These are phyloP conservation scores for Hylomyscus alleni DNA, from an alignment of 2,797 vertebrate genomes.

Conservation along the genomic window DNA sequence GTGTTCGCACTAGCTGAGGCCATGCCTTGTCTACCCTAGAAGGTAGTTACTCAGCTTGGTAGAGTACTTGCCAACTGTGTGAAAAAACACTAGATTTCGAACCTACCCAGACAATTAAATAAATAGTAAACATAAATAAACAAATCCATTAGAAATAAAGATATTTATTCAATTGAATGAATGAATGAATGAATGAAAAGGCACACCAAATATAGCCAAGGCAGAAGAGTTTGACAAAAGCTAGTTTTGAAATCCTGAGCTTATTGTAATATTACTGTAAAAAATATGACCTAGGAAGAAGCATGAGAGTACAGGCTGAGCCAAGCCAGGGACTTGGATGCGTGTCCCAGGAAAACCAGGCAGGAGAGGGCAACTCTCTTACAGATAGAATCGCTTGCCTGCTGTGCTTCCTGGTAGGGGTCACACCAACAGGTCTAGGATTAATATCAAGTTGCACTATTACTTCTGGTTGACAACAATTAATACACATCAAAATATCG, in stretches of 20 bases:
- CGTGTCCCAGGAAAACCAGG: background rate
- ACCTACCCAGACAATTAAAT: background rate
- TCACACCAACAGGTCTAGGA: background rate
- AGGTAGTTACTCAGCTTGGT: background rate
- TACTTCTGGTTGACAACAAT: background rate
- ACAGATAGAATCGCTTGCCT: background rate
- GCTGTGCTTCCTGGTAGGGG: background rate
- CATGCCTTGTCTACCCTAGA: background rate
- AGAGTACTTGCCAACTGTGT: background rate
- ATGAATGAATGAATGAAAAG: background rate
- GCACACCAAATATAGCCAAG: background rate
- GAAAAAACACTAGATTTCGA: background rate
- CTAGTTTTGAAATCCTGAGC: background rate
- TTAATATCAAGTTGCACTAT: slow-evolving; percentile 18
- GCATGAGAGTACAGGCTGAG: background rate
- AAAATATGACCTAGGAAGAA: background rate
- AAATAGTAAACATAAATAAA: background rate
- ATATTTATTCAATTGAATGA: background rate
- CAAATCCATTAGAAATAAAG: background rate
- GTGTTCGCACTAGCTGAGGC: background rate
- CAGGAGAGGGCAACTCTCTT: background rate
- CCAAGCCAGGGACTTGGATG: background rate
- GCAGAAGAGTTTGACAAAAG: slow-evolving; percentile 31
- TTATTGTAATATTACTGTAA: slow-evolving; percentile 20
- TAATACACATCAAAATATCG: background rate